Evolutionary conservation across 2,113 vertebrate genomes (phyloP), one percentile per base, ranked within the genome.

Genomic region (Anarrhichthys ocellatus): DNA sequence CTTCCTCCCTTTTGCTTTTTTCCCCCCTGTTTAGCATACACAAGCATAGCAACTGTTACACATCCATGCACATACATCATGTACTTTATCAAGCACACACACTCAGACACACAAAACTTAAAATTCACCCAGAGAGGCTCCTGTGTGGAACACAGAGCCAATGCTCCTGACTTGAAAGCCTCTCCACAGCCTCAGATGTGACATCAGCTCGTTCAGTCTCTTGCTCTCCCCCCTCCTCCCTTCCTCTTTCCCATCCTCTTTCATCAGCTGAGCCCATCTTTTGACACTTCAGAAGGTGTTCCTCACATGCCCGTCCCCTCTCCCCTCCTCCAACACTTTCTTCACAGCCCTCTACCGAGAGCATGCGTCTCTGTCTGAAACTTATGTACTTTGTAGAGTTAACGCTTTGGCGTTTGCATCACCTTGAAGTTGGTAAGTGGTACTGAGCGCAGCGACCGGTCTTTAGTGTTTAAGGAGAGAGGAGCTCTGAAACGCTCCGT

Each of bases 321-420:
- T 89, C 90, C 87, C 82, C 87, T 86, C 90, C 91, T 87, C 89
- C 92, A 83, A 86, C 74, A 69, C 91, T 94, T 93, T 92, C 90
- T 93, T 93, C 83, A 79, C 54, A 36, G 84, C 80, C 83, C 90
- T 92, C 88, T 89, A 89, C 92, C 87, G 77, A 91, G 88, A 90
- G 92, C 89, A 87, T 58, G 86, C 87, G 64, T 92, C 88, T 85
- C 92, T 87, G 92, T 91, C 91, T 87, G 89, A 93, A 94, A 95
- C 92, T 91, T 93, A 92, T 92, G 93, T 94, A 94, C 93, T 95
- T 95, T 96, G 94, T 95, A 95, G 92, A 91, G 90, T 89, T 92
- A 94, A 94, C 88, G 83, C 90, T 90, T 87, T 81, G 88, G 91
- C 88, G 90, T 92, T 90, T 89, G 91, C 87, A 80, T 92, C 93